Conservation (phyloP, 2,888 invertebrate species). For the Nycteola revayana region DNA sequence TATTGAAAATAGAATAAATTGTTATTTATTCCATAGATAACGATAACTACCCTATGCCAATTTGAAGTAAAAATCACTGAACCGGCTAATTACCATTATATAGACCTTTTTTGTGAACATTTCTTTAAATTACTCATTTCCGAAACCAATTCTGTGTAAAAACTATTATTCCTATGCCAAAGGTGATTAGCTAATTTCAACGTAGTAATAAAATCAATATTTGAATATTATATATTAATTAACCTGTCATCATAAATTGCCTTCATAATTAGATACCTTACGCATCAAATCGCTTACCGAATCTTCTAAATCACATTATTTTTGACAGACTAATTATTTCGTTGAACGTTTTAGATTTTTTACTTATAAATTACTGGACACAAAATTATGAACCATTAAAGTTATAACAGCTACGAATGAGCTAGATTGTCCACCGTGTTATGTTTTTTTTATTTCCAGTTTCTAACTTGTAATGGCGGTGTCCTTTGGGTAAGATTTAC, state of each 20-base stretch:
- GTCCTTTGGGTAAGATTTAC: slow-evolving; percentile 20
- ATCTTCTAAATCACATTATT: slow-evolving; percentile 35
- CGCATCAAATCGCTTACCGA: slow-evolving; percentile 33
- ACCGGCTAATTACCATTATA: slow-evolving; percentile 26
- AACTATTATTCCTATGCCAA: slow-evolving; percentile 24
- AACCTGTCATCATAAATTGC: slow-evolving; percentile 38
- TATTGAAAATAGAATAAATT: background rate
- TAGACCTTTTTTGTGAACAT: slow-evolving; percentile 22
- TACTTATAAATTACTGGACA: slow-evolving; percentile 21
- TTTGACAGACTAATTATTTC: slow-evolving; percentile 39
- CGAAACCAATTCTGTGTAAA: slow-evolving; percentile 31
- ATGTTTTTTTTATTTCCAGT: slow-evolving; percentile 13
- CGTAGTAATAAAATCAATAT: slow-evolving; percentile 40
- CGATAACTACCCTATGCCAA: slow-evolving; percentile 20
- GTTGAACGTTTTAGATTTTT: slow-evolving; percentile 27
- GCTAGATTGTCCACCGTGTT: slow-evolving; percentile 15
- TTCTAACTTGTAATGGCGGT: slow-evolving; percentile 10
- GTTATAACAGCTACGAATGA: slow-evolving; percentile 19
- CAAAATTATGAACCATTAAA: slow-evolving; percentile 26
- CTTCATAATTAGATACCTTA: slow-evolving; percentile 36
- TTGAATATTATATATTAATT: slow-evolving; percentile 39
- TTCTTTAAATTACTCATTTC: slow-evolving; percentile 29
- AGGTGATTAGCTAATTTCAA: slow-evolving; percentile 39
- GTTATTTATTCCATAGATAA: slow-evolving; percentile 17
- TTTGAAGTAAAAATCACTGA: slow-evolving; percentile 24